These are phyloP conservation scores for Lasioglossum vierecki DNA, from an alignment of 2,888 invertebrate species.

Conservation along the genomic window DNA sequence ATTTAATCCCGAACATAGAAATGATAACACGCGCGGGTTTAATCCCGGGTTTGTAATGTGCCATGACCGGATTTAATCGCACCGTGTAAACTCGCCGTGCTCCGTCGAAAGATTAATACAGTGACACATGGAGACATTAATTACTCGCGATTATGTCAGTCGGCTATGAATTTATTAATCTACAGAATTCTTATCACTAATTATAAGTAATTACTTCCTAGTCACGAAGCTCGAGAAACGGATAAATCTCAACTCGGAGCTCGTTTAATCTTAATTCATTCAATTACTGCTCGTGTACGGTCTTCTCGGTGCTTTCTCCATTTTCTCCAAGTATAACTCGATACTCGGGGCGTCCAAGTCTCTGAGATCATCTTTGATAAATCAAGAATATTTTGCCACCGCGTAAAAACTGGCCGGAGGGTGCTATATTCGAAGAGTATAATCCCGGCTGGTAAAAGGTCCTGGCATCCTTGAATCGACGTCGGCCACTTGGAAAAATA, in stretches of 20 bases:
- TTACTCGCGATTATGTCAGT: slow-evolving; percentile 13
- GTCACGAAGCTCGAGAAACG: background rate
- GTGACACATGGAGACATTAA: background rate
- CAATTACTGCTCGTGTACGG: background rate
- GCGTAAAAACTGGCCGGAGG: background rate
- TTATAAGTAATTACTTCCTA: background rate
- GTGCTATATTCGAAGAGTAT: background rate
- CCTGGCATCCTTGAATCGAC: background rate
- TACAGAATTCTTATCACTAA: background rate
- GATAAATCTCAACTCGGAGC: background rate
- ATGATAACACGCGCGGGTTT: background rate
- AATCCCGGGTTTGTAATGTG: background rate
- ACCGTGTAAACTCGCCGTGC: background rate
- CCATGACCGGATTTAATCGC: background rate
- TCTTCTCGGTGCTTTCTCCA: background rate
- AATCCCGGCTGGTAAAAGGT: background rate
- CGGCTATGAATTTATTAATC: slow-evolving; percentile 36
- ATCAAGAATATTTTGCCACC: background rate
- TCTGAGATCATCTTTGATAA: background rate
- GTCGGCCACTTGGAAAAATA: slow-evolving; percentile 3
- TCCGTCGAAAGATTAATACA: slow-evolving; percentile 15
- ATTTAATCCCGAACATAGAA: background rate
- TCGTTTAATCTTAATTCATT: background rate
- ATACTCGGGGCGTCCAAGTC: background rate
- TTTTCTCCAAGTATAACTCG: background rate